Conservation (phyloP, 2,888 invertebrate genomes). For the Hirtodrosophila histrioides region DNA sequence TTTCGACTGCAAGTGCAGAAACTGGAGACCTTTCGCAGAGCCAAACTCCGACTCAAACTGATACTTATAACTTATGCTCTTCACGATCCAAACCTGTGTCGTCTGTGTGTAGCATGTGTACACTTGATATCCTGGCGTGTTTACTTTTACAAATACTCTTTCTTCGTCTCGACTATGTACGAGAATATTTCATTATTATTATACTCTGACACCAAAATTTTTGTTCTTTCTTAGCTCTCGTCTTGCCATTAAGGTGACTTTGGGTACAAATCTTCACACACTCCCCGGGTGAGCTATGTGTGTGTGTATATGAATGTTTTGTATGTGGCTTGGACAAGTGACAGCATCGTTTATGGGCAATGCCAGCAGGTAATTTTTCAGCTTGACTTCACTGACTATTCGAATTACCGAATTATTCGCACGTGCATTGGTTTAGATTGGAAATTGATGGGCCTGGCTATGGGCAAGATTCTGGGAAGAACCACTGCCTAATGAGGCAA, state of each 20-base stretch:
- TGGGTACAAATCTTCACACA: slow-evolving; percentile 67
- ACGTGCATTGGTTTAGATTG: slow-evolving; percentile 71
- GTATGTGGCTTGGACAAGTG: slow-evolving; percentile 60
- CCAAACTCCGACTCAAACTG: no score
- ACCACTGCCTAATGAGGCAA: slow-evolving; percentile 25
- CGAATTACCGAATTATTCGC: slow-evolving; percentile 68
- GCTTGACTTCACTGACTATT: slow-evolving; percentile 45
- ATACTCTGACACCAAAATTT: slow-evolving; percentile 38
- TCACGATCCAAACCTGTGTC: slow-evolving; percentile 40
- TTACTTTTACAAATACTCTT: slow-evolving; percentile 74
- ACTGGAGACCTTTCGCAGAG: slow-evolving; percentile 73
- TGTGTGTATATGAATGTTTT: slow-evolving; percentile 17
- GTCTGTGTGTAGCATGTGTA: slow-evolving; percentile 55
- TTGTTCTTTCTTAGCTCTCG: slow-evolving; percentile 29
- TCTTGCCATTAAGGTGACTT: slow-evolving; percentile 66
- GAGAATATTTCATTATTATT: slow-evolving; percentile 56
- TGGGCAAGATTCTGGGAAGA: slow-evolving; percentile 44
- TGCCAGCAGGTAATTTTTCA: slow-evolving; percentile 74
- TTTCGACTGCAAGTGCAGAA: slow-evolving; percentile 72
- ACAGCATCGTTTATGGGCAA: slow-evolving; percentile 70
- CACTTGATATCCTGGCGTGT: slow-evolving; percentile 80
- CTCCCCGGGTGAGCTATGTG: slow-evolving; percentile 42
- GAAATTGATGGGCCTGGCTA: slow-evolving; percentile 49
- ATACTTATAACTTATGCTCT: slow-evolving; percentile 57
- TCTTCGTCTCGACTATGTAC: slow-evolving; percentile 48